Percentiles rank a stretch among this genome's conserved stretches.
These are phyloP conservation scores for Gracilinanus agilis DNA, from an alignment of 2,113 vertebrate genomes.

Conservation along the genomic window DNA sequence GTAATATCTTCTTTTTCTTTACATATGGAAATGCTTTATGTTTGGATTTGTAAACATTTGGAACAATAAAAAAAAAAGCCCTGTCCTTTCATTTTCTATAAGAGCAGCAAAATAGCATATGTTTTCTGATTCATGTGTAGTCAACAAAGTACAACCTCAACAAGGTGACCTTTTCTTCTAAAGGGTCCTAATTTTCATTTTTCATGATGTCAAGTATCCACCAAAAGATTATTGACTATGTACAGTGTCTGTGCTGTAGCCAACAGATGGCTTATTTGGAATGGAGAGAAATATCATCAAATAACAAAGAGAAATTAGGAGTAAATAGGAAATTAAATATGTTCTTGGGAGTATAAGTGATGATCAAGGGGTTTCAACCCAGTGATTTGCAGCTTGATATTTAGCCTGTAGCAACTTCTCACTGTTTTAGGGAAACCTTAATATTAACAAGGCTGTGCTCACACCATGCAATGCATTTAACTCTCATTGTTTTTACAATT, in stretches of 20 bases:
- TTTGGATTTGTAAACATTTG: too few relatives aligned
- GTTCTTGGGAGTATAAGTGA: slow-evolving; percentile 77
- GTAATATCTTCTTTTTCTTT: too few relatives aligned
- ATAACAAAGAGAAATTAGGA: slow-evolving; percentile 75
- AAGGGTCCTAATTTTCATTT: slow-evolving; percentile 41
- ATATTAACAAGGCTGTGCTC: slow-evolving; percentile 69
- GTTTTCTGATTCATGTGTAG: slow-evolving; percentile 10
- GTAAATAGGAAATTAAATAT: slow-evolving; percentile 74
- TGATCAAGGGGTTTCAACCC: slow-evolving; percentile 74
- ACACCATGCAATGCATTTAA: slow-evolving; percentile 77
- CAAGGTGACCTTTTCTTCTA: slow-evolving; percentile 35
- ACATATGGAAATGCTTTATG: too few relatives aligned
- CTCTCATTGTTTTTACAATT: slow-evolving; percentile 72
- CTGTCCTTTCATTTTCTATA: slow-evolving; percentile 42
- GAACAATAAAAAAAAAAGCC: slow-evolving; percentile 10
- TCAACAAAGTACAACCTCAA: neutral
- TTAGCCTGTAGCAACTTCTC: slow-evolving; percentile 71
- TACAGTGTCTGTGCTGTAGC: slow-evolving; percentile 54
- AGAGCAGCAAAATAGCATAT: slow-evolving; percentile 49
- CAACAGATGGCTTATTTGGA: slow-evolving; percentile 74
- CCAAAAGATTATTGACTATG: slow-evolving; percentile 43
- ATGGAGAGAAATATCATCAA: slow-evolving; percentile 71
- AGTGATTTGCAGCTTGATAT: slow-evolving; percentile 77
- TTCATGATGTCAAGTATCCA: slow-evolving; percentile 32
- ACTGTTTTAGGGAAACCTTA: slow-evolving; percentile 77